Conservation (phyloP, 1,140 invertebrate species). For the Plectus sambesii region DNA sequence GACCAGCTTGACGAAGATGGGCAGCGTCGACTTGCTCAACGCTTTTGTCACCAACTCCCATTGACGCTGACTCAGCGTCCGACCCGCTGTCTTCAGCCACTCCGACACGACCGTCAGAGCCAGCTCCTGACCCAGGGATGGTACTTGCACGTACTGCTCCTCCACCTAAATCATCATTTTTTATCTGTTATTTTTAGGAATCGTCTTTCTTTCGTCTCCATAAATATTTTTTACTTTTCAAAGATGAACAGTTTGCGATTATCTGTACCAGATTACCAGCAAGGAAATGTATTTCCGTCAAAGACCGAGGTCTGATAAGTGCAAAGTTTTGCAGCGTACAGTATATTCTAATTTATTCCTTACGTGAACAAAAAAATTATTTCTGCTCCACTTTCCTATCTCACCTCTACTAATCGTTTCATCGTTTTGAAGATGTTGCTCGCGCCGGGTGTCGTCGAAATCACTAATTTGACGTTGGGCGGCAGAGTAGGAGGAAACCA, state of each 20-base stretch:
- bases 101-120: slow-evolving; percentile 84
- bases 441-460: slow-evolving; percentile 19
- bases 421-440: slow-evolving; percentile 29
- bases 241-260: too few species aligned
- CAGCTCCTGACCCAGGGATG: slow-evolving; percentile 68
- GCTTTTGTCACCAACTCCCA: slow-evolving; percentile 84
- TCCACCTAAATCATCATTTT: slow-evolving; percentile 75
- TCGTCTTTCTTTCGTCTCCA: slow-evolving; percentile 74
- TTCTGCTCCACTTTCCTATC: too few species aligned
- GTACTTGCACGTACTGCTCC: slow-evolving; percentile 77
- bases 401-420: slow-evolving; percentile 29
- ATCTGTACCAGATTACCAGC: too few species aligned
- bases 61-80: slow-evolving; percentile 79
- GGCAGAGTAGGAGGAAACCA: slow-evolving; percentile 87
- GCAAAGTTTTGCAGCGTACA: too few species aligned
- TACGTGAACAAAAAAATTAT: too few species aligned
- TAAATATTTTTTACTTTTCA: too few species aligned
- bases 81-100: slow-evolving; percentile 80
- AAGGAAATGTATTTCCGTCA: too few species aligned
- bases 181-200: slow-evolving; percentile 68
- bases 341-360: too few species aligned
- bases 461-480: slow-evolving; percentile 68
- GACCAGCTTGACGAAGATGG: slow-evolving; percentile 92
- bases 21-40: slow-evolving; percentile 77
- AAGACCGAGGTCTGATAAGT: too few species aligned